phyloP scores from a whole-genome alignment of 2,113 vertebrate species.

The Hippocampus barbouri region DNA sequence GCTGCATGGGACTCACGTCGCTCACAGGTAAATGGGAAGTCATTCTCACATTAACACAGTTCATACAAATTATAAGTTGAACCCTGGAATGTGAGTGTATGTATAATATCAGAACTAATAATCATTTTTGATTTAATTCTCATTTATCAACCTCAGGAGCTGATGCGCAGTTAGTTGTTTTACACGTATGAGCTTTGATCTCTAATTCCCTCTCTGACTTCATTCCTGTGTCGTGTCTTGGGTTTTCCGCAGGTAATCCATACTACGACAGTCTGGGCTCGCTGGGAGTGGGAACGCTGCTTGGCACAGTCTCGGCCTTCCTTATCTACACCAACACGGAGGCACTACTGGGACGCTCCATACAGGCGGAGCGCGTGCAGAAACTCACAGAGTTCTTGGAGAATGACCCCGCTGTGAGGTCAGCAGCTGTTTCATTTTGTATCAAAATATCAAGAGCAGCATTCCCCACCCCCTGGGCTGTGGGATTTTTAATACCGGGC shows the following conservation, averaged over 20 bases:
- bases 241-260: slow-evolving; percentile 77
- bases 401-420: slow-evolving; percentile 94
- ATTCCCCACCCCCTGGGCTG: neutral
- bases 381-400: slow-evolving; percentile 94
- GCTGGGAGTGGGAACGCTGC: slow-evolving; percentile 87
- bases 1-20: slow-evolving; percentile 95
- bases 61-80: neutral
- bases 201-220: neutral
- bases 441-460: neutral
- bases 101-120: neutral
- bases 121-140: neutral
- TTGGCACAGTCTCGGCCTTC: slow-evolving; percentile 89
- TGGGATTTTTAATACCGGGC: neutral
- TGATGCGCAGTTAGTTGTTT: neutral
- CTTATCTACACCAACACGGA: slow-evolving; percentile 98
- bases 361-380: slow-evolving; percentile 87
- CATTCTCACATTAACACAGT: neutral
- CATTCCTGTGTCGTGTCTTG: too few species aligned
- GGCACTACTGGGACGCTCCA: slow-evolving; percentile 91
- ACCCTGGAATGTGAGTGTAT: neutral
- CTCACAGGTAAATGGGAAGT: slow-evolving; percentile 79
- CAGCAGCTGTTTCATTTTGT: neutral
- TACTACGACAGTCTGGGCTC: slow-evolving; percentile 92
- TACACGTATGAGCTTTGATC: neutral
- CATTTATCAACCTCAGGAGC: neutral